Evolutionary conservation across 2,888 invertebrate genomes (phyloP).

Genomic region (Eupelmus urozonus): DNA sequence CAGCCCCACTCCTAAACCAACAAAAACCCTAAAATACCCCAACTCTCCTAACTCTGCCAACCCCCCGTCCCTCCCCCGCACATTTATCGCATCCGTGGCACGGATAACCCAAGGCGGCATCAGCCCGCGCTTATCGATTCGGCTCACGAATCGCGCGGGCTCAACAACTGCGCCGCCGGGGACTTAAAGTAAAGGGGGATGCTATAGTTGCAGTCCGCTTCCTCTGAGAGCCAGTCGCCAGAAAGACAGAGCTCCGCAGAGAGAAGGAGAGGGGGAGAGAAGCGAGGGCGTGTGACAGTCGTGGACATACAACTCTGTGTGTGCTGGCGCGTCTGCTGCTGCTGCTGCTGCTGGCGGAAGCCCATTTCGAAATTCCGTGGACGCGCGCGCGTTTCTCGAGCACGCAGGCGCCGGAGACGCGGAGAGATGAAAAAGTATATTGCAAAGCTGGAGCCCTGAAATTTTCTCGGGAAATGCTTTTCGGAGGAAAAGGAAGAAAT

Average conservation of each 20-base stretch:
- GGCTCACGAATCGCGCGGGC: constrained; percentile 51
- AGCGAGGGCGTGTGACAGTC: constrained; percentile 26
- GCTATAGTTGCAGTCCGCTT: not conserved
- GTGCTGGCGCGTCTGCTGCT: not conserved
- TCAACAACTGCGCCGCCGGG: not conserved
- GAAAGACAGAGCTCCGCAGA: not conserved
- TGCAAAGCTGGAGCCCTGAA: constrained; percentile 22
- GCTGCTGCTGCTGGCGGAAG: constrained; percentile 26
- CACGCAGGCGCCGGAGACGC: constrained; percentile 1
- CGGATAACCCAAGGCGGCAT: constrained; percentile 24
- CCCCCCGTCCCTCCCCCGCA: too few species aligned
- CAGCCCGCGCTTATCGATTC: constrained; percentile 47
- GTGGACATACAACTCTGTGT: constrained; percentile 35
- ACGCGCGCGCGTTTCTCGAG: constrained; percentile 29
- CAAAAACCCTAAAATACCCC: too few species aligned
- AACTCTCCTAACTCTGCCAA: too few species aligned
- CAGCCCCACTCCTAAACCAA: too few species aligned
- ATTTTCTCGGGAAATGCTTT: constrained; percentile 45
- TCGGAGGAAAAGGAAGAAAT: not conserved
- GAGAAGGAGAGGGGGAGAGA: constrained; percentile 1
- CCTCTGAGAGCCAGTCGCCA: not conserved
- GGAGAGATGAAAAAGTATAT: constrained; percentile 50
- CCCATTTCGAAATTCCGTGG: constrained; percentile 51
- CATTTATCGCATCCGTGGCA: too few species aligned
- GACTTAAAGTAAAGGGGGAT: not conserved